A percentile compares a stretch with the other conserved stretches of the same genome.
Evolutionary conservation across 2,113 vertebrate genomes (phyloP).

Genomic region (Melanerpes aurifrons): DNA sequence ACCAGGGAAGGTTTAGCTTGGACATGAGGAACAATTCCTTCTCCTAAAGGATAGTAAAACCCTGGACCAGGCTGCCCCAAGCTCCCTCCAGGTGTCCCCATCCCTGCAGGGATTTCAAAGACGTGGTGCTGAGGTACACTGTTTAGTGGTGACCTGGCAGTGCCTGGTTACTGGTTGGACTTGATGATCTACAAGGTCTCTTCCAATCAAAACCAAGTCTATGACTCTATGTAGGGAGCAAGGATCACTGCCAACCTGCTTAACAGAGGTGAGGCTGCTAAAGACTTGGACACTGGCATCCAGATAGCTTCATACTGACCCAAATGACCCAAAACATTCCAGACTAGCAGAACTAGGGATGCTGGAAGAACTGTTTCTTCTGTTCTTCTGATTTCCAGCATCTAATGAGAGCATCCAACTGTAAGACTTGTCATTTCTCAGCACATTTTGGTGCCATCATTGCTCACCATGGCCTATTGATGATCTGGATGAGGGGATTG

Average conservation of each 20-base stretch:
- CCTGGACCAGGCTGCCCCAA: too few species aligned
- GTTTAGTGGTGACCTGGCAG: too few species aligned
- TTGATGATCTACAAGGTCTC: too few species aligned
- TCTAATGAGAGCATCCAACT: not conserved
- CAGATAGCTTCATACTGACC: not conserved
- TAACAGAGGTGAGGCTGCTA: not conserved
- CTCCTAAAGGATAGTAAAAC: too few species aligned
- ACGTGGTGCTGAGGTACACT: too few species aligned
- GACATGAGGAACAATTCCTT: too few species aligned
- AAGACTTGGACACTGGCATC: not conserved
- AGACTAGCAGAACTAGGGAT: not conserved
- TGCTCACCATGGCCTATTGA: not conserved
- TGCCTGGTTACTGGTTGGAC: too few species aligned
- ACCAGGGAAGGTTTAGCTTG: too few species aligned
- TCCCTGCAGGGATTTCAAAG: too few species aligned
- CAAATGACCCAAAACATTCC: not conserved
- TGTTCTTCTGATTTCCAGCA: not conserved
- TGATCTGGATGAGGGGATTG: too few species aligned
- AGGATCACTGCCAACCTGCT: not conserved
- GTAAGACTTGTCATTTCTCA: not conserved
- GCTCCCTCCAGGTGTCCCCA: too few species aligned
- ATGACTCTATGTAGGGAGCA: not conserved
- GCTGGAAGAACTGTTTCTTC: not conserved
- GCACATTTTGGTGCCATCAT: not conserved
- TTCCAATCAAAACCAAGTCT: too few species aligned